These are phyloP conservation scores for Caerostris extrusa DNA, from an alignment of 1,140 invertebrate species.

Conservation along the genomic window DNA sequence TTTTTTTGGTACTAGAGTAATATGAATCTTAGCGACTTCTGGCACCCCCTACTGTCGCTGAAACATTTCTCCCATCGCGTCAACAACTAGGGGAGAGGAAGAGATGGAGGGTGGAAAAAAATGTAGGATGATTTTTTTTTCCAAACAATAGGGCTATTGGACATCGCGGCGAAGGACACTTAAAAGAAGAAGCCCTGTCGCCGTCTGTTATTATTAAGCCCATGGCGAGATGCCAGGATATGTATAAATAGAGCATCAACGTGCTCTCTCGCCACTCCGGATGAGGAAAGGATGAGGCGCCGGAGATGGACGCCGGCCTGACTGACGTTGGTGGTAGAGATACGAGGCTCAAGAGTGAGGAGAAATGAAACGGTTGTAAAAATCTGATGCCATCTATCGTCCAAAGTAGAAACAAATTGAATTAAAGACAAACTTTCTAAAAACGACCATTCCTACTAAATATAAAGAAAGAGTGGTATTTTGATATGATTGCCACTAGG, in stretches of 20 bases:
- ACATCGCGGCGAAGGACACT: slow-evolving; percentile 28
- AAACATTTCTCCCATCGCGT: slow-evolving; percentile 49
- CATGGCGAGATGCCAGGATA: slow-evolving; percentile 61
- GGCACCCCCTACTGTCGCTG: slow-evolving; percentile 55
- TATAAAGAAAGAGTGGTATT: too few relatives aligned
- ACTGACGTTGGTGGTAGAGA: slow-evolving; percentile 42
- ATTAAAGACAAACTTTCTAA: too few relatives aligned
- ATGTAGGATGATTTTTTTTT: slow-evolving; percentile 49
- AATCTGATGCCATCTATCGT: background rate
- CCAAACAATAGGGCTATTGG: slow-evolving; percentile 69
- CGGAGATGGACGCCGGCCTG: slow-evolving; percentile 66
- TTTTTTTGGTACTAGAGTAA: background rate
- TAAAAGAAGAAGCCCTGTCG: slow-evolving; percentile 34
- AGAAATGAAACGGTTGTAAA: background rate
- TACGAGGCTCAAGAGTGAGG: background rate
- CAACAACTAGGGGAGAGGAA: slow-evolving; percentile 22
- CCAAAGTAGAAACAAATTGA: background rate
- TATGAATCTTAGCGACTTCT: slow-evolving; percentile 59
- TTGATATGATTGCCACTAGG: too few relatives aligned
- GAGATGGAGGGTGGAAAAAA: background rate
- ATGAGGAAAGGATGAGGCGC: slow-evolving; percentile 61
- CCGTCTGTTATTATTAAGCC: slow-evolving; percentile 73
- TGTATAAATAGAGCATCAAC: slow-evolving; percentile 74
- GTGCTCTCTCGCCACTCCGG: slow-evolving; percentile 50
- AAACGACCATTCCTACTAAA: too few relatives aligned